Percentiles rank a stretch among this genome's conserved stretches.
Conservation (phyloP, 2,113 vertebrate species). For the Melierax canorus region DNA sequence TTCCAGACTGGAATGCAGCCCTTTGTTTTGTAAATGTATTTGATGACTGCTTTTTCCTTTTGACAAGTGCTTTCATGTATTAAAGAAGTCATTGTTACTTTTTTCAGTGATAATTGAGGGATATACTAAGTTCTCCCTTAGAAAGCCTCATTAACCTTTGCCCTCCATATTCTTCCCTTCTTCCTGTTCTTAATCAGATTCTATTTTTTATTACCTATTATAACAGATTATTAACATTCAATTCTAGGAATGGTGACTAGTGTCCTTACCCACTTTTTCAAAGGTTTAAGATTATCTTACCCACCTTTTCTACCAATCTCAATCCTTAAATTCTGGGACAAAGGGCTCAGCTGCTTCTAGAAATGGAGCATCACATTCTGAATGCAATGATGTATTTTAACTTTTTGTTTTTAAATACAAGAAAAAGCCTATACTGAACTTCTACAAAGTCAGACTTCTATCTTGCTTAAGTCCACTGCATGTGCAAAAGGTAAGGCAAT, state of each 20-base stretch:
- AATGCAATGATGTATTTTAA: background rate
- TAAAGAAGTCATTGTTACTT: background rate
- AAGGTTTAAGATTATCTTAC: background rate
- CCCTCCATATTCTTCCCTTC: background rate
- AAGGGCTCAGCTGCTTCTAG: background rate
- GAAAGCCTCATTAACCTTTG: background rate
- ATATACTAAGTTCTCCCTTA: background rate
- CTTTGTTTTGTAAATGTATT: background rate
- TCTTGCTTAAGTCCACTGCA: background rate
- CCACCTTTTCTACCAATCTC: background rate
- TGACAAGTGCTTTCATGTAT: background rate
- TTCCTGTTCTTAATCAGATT: background rate
- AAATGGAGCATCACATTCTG: background rate
- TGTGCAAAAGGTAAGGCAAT: background rate
- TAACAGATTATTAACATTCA: background rate
- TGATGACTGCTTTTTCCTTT: background rate
- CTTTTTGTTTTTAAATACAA: background rate
- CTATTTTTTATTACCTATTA: background rate
- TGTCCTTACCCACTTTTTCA: background rate
- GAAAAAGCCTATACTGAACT: background rate
- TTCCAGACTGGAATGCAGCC: background rate
- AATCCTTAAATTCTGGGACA: background rate
- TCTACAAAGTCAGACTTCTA: background rate
- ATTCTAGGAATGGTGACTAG: background rate
- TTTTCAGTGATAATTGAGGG: background rate